Base-by-base conservation (phyloP, 2,113 vertebrate species). In the Neolamprologus sp. region DNA sequence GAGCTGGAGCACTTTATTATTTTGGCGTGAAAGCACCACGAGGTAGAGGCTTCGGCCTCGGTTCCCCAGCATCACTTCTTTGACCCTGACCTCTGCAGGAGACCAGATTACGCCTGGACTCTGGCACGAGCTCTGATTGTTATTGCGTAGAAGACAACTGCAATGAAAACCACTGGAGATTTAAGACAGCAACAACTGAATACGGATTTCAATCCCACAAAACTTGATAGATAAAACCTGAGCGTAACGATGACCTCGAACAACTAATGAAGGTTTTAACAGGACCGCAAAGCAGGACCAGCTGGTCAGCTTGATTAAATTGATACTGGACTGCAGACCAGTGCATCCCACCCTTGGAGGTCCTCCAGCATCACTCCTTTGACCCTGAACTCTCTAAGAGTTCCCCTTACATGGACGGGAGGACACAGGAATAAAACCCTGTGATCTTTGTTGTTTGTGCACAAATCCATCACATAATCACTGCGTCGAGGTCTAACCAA, bases 321-420 rank as follows among this genome's bases (percentile, higher is more conserved):
- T 13, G 54, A 26, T 55, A 26, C 11, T 55, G 54, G 21, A 55
- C 11, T 13, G 21, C 21, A 55, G 21, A 55, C 19, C 51, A 53
- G n/a, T 21, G 51, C n/a, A 11, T 53, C 1, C 6, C 51, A 54
- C 5, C 51, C 51, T 21, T 54, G 51, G 51, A 21, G 19, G n/a
- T 53, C 2, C 49, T 2, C 51, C 51, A 2, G 51, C 51, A 21
- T 54, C n/a, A 54, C n/a, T 1, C 0, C 9, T 11, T 54, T 54
- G 51, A 54, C 12, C 54, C 54, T 55, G 54, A 21, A 55, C 54
- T 26, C 54, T 55, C 4, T 2, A 26, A 55, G 21, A 55, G 54
- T 26, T 3, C 2, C 12, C 4, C 54, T 23, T 26, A 26, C 54
- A 26, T 26, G 21, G 54, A 14, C 21, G 1, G 54, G 12, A 55